These are phyloP conservation scores for Nyctibius grandis DNA, from an alignment of 2,797 vertebrate species.

Conservation along the genomic window DNA sequence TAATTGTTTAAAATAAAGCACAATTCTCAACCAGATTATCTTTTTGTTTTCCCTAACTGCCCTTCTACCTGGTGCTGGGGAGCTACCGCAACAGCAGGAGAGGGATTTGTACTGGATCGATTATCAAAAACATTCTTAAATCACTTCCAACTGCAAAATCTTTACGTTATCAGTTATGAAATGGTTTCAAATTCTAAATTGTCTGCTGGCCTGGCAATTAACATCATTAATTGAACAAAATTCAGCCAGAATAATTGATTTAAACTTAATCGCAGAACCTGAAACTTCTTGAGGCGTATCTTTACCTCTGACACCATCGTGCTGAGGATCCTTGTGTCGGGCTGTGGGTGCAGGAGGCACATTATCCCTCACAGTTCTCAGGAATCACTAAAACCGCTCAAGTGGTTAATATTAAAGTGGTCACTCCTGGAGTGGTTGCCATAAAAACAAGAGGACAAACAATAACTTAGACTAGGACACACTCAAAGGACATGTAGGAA, in stretches of 20 bases:
- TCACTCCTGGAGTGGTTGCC: background rate
- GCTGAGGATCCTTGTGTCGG: background rate
- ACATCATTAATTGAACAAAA: background rate
- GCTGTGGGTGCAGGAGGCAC: background rate
- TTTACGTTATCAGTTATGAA: background rate
- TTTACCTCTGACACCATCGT: fast-evolving
- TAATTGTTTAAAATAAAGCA: background rate
- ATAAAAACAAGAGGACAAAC: background rate
- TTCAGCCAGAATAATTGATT: background rate
- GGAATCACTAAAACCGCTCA: background rate
- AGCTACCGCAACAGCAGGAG: background rate
- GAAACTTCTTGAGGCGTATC: background rate
- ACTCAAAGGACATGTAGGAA: background rate
- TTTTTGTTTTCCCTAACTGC: background rate
- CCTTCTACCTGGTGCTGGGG: background rate
- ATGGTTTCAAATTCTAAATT: background rate
- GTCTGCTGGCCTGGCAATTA: background rate
- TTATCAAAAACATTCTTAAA: background rate
- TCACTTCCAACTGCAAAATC: background rate
- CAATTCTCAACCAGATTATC: background rate
- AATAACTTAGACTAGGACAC: background rate
- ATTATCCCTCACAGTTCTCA: background rate
- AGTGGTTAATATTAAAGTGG: background rate
- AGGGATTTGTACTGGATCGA: background rate
- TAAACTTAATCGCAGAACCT: background rate